Evolutionary conservation across 2,888 invertebrate species (phyloP), one percentile per base, ranked within the genome.

Genomic region (Rotaria macrura): DNA sequence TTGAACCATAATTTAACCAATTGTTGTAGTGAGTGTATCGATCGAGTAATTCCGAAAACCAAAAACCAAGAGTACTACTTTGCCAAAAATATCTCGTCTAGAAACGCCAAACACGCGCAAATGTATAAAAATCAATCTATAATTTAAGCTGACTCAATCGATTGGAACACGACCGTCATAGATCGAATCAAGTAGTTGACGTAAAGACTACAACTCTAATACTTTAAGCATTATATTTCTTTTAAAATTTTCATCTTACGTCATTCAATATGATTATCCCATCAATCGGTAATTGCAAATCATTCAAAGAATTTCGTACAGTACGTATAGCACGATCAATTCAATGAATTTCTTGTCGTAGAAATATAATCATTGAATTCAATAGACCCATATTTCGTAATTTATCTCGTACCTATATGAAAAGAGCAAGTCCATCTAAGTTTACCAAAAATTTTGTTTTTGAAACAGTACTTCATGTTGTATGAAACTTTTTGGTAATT

Each of bases 251-350:
- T 57, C 25, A 40, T 93, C 94, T 89, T 74, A 74, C 74, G 40
- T 96, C 95, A 89, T 96, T 96, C 97, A 97, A 97, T 43, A 97
- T 94, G 88, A 97, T 97, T 0, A 96, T 97, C 49, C 97, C 97
- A 89, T 97, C 97, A 87, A 97, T 97, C 25, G 97, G 97, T 87
- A 97, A 92, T 90, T 96, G 96, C 85, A 97, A 92, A 91, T 97
- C 95, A 85, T 93, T 94, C 84, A 97, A 92, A 9, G 96, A 96
- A 1, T 93, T 93, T 85, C 94, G 92, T 0, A 96, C 96, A 88
- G 89, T 92, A 89, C 93, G 93, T 85, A 97, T 94, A 17, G 97
- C 96, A 87, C 93, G 93, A 89, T 95, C 95, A 92, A 97, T 96
- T 86, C 97, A 93, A 88, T 93, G 93, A 72, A 94, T 92, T 90